Conservation (phyloP, 1,140 invertebrate genomes). For the Drosophila sproati region DNA sequence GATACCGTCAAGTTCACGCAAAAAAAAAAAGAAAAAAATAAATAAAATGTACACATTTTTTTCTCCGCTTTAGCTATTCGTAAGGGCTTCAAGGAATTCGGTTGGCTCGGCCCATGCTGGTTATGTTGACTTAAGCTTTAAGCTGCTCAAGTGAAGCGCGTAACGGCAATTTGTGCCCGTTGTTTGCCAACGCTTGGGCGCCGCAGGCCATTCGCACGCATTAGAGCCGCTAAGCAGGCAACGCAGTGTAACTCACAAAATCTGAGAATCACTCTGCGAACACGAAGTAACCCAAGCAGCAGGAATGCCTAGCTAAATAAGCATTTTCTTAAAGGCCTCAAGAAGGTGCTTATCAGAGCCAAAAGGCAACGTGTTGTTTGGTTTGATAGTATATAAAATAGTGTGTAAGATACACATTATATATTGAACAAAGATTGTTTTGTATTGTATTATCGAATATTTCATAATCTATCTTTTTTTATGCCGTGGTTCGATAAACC, state of each 20-base stretch:
- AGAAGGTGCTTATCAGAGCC: neutral
- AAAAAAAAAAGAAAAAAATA: conserved; percentile 69
- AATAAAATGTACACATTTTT: conserved; percentile 62
- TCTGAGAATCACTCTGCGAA: conserved; percentile 21
- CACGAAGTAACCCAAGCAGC: neutral
- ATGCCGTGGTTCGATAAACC: too few species aligned
- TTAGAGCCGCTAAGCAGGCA: conserved; percentile 56
- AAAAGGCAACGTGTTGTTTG: neutral
- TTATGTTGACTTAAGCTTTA: conserved; percentile 76
- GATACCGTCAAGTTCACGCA: conserved; percentile 58
- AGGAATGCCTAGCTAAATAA: conserved; percentile 52
- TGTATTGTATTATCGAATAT: too few species aligned
- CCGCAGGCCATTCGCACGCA: conserved; percentile 42
- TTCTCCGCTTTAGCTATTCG: conserved; percentile 27
- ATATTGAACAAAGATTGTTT: too few species aligned
- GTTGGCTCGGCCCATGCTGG: conserved; percentile 29
- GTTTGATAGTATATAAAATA: neutral
- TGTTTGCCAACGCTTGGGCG: conserved; percentile 47
- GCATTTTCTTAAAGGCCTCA: conserved; percentile 32
- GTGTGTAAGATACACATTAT: too few species aligned
- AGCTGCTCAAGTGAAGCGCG: conserved; percentile 80
- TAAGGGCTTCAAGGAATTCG: conserved; percentile 71
- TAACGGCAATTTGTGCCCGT: conserved; percentile 77
- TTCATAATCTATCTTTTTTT: too few species aligned
- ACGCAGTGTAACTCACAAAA: conserved; percentile 1